These are phyloP conservation scores for Chrysina gloriosa DNA, from an alignment of 2,888 invertebrate species.

Conservation along the genomic window DNA sequence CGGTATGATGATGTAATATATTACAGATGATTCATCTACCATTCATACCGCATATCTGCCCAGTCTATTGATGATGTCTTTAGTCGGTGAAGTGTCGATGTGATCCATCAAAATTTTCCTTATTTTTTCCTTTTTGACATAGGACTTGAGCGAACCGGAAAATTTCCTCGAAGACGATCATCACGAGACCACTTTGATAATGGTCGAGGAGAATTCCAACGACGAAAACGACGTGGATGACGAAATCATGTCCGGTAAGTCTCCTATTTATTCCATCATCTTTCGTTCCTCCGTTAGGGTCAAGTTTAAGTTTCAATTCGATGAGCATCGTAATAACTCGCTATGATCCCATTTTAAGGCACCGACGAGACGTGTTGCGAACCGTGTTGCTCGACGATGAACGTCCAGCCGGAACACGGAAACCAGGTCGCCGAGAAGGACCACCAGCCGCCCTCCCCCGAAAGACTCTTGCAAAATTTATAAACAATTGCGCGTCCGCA, in stretches of 20 bases:
- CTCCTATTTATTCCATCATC: not conserved
- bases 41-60: no score
- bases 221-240: slow-evolving; percentile 91
- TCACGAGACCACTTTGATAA: slow-evolving; percentile 65
- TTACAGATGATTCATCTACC: no score
- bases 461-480: slow-evolving; percentile 42
- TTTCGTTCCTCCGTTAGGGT: not conserved
- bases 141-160: slow-evolving; percentile 74
- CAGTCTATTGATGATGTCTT: no score
- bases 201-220: slow-evolving; percentile 76
- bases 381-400: slow-evolving; percentile 44
- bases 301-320: no score
- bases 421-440: slow-evolving; percentile 60
- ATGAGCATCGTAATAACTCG: not conserved
- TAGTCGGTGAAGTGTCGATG: no score
- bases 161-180: slow-evolving; percentile 70
- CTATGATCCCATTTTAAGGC: slow-evolving; percentile 50
- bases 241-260: slow-evolving; percentile 83
- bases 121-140: not conserved
- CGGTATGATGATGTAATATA: no score
- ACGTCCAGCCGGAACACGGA: slow-evolving; percentile 54
- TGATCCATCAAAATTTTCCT: no score
- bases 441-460: slow-evolving; percentile 46
- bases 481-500: not conserved
- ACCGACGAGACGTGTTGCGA: slow-evolving; percentile 55